Evolutionary conservation across 2,113 vertebrate genomes (phyloP), one percentile per base, ranked within the genome.

Genomic region (Quiscalus mexicanus): DNA sequence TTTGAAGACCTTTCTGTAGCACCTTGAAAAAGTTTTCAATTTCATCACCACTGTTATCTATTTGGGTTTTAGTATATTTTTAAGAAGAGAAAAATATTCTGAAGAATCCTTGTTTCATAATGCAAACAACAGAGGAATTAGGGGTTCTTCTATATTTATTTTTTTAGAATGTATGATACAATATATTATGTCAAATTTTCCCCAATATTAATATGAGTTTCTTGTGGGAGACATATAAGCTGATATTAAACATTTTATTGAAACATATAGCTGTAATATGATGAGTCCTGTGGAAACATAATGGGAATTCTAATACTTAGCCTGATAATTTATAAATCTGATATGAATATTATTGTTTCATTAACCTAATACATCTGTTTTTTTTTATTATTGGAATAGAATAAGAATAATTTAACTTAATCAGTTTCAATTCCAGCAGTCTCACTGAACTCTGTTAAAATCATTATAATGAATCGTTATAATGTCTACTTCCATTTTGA

Each of bases 401-500:
- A 87, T 67, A 67, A 41, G 9, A 71, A 82, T 65, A 84, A 63
- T 84, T 74, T 53, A 77, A 80, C 20, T 79, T 88, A 50, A 77
- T 59, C 12, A 50, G 37, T 81, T 64, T 77, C 25, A 58, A 15
- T 95, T 93, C 60, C 9, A 65, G 9, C 17, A 84, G 50, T 63
- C 12, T 67, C 5, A 68, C 4, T 76, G 37, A 92, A 59, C 15
- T 79, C 64, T 75, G 17, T 58, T 74, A 68, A 93, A 96, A 77
- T 73, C 1, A 5, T n/a, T n/a, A n/a, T n/a, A n/a, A n/a, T 25
- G 44, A 83, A 91, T 77, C 21, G 15, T 42, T 95, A 39, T 56
- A 77, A 78, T 68, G 19, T 70, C 24, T 88, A 58, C 45, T 94
- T 88, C 42, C 41, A 84, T 91, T 94, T 74, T 92, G 55, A 92